phyloP scores from a whole-genome alignment of 2,113 vertebrate genomes.

The Gopherus evgoodei region DNA sequence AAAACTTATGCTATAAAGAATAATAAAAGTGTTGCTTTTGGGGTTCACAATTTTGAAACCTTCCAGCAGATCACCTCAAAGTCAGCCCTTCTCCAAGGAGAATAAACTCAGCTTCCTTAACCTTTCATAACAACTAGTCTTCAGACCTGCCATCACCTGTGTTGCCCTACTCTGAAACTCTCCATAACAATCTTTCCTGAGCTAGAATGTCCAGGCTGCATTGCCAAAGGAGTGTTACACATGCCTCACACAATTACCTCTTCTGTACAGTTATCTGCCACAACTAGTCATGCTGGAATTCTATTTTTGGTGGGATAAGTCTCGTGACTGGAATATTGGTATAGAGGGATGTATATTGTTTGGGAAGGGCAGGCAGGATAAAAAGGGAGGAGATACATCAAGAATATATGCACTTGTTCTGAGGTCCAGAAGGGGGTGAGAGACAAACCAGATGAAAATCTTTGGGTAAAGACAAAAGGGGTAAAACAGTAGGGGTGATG shows the following conservation, averaged over 20 bases:
- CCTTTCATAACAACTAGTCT: not conserved
- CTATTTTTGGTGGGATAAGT: not conserved
- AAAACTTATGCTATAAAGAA: not conserved
- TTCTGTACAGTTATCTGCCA: not conserved
- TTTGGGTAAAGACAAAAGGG: not conserved
- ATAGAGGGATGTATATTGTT: not conserved
- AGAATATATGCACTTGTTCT: not conserved
- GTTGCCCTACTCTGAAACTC: not conserved
- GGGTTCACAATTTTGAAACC: not conserved
- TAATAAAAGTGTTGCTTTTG: too few relatives aligned
- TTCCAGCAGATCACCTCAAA: not conserved
- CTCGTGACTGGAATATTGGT: not conserved
- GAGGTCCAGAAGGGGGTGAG: not conserved
- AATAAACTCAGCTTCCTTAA: not conserved
- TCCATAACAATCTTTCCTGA: not conserved
- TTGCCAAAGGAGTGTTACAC: rapidly evolving
- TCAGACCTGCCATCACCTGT: not conserved
- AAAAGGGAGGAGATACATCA: not conserved
- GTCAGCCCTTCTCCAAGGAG: not conserved
- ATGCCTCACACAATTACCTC: too few relatives aligned
- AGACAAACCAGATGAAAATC: not conserved
- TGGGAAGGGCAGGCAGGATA: not conserved
- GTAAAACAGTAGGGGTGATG: not conserved
- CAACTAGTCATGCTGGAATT: not conserved
- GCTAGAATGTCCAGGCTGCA: not conserved